phyloP scores from a whole-genome alignment of 2,888 invertebrate genomes.

The Agonopterix subpropinquella region DNA sequence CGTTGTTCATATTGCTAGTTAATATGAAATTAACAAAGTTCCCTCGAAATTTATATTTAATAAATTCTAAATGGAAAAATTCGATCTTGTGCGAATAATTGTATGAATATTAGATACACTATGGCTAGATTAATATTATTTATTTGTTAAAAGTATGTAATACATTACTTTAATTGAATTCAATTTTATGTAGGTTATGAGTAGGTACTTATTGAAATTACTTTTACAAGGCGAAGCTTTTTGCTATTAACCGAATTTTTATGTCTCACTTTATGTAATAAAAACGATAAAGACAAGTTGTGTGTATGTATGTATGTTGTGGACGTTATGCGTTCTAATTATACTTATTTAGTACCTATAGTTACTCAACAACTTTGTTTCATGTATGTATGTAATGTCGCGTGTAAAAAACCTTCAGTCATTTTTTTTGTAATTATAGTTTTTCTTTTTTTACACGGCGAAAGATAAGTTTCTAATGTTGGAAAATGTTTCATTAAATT shows the following conservation, averaged over 20 bases:
- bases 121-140: constrained; percentile 45
- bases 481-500: no score
- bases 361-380: constrained; percentile 31
- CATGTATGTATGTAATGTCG: constrained; percentile 32
- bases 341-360: constrained; percentile 7
- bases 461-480: no score
- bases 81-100: constrained; percentile 50
- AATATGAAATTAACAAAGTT: constrained; percentile 40
- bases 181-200: constrained; percentile 31
- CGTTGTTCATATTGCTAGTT: constrained; percentile 42
- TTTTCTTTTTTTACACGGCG: constrained; percentile 34
- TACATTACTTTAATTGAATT: constrained; percentile 43
- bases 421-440: constrained; percentile 46
- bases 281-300: constrained; percentile 43
- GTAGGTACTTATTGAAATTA: constrained; percentile 55
- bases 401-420: constrained; percentile 35
- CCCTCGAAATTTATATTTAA: constrained; percentile 17
- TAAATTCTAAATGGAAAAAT: constrained; percentile 48
- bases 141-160: constrained; percentile 41
- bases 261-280: constrained; percentile 27
- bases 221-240: constrained; percentile 32
- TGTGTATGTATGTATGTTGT: constrained; percentile 11
- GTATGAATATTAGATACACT: constrained; percentile 44
- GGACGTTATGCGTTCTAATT: background rate
- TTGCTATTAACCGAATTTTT: constrained; percentile 33